phyloP scores from a whole-genome alignment of 2,888 invertebrate species.

The Chrysodeixis includens region DNA sequence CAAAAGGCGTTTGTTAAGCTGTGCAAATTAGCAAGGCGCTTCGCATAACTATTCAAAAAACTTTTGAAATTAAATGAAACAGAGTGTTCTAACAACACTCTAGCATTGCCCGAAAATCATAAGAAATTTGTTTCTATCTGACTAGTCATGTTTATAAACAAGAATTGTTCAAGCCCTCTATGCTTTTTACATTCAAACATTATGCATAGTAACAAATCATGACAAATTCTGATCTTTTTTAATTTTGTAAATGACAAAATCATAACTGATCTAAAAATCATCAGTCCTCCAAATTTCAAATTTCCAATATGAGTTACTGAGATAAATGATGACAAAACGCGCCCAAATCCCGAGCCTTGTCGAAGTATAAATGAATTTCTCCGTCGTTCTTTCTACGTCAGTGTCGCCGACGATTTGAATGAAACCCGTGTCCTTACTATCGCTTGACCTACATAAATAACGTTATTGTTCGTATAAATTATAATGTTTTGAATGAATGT shows the following conservation, averaged over 20 bases:
- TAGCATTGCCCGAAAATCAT: too few relatives aligned
- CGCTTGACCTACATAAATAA: constrained; percentile 46
- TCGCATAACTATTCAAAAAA: background rate
- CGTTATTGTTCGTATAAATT: constrained; percentile 54
- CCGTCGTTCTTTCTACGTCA: constrained; percentile 19
- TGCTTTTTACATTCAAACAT: background rate
- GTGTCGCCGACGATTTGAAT: constrained; percentile 30
- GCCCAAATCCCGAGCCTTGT: background rate
- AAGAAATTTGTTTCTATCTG: too few relatives aligned
- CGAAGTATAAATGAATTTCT: constrained; percentile 25
- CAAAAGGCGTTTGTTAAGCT: background rate
- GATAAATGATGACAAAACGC: constrained; percentile 3
- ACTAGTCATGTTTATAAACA: background rate
- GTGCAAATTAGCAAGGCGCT: background rate
- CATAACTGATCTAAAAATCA: too few relatives aligned
- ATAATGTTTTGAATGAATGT: constrained; percentile 51
- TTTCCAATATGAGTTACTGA: background rate
- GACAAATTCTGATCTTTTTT: too few relatives aligned
- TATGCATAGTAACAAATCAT: too few relatives aligned
- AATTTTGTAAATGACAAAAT: too few relatives aligned
- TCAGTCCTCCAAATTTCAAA: background rate
- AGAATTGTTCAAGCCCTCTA: background rate
- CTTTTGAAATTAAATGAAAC: too few relatives aligned
- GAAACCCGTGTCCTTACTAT: constrained; percentile 47
- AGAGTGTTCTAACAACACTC: too few relatives aligned